Base-by-base conservation (phyloP, 2,797 vertebrate genomes). In the Ataeniobius toweri region DNA sequence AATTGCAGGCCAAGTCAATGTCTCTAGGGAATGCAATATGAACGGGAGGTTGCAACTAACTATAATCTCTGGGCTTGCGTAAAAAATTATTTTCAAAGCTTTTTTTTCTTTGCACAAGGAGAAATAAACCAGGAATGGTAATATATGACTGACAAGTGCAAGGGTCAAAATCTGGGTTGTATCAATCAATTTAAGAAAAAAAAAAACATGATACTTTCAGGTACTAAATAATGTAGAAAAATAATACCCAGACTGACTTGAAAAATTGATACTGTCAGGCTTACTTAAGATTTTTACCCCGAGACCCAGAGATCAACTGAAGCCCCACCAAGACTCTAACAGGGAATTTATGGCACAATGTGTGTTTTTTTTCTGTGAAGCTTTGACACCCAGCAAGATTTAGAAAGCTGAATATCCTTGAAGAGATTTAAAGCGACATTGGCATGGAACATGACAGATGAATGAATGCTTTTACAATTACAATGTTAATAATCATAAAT, bases 81-180 rank as follows among this genome's bases (percentile, higher is more conserved):
- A 72, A 73, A 77, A 76, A 89, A 89, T 85, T 1, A 76, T 86
- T 88, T 90, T 83, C 82, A 86, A 87, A 26, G 31, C 20, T 31
- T 39, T 76, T 84, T 91, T 83, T 79, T 88, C 90, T 86, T 89
- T 82, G 87, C 74, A 90, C 91, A 88, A 85, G 82, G 80, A 89
- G 88, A 86, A 92, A 92, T 81, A 88, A 91, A 89, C 79, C 88
- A 91, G 87, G 90, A 90, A 80, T 86, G 71, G 59, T 85, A 91
- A 93, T 91, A 92, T 93, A 94, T 89, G 88, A 87, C 86, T 74
- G 79, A 87, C 86, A 79, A 81, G 89, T 83, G 89, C 90, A 92
- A 87, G 83, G 92, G 93, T 93, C 91, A 92, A 89, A 92, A 91
- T 92, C 92, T 94, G 91, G 88, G 89, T 93, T 88, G 86, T 88